phyloP scores from a whole-genome alignment of 2,888 invertebrate genomes.

The Leptodirus hochenwartii region DNA sequence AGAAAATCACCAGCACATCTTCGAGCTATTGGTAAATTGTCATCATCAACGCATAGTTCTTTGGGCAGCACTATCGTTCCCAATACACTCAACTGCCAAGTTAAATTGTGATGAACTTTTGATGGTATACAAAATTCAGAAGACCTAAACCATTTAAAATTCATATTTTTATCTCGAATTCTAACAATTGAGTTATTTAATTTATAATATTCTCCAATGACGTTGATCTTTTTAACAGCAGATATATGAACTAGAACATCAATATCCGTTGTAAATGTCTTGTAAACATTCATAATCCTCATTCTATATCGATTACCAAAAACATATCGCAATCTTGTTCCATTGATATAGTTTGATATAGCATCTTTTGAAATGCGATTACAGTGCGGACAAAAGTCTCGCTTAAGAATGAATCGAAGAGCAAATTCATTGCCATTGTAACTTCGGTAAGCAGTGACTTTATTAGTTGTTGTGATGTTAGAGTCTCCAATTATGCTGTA shows the following conservation, averaged over 20 bases:
- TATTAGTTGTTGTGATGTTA: too few relatives aligned
- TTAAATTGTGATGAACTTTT: slow-evolving; percentile 10
- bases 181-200: slow-evolving; percentile 6
- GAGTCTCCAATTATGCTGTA: too few relatives aligned
- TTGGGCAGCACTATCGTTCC: slow-evolving; percentile 33
- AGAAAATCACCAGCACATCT: slow-evolving; percentile 38
- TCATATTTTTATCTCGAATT: not conserved
- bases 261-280: too few relatives aligned
- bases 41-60: slow-evolving; percentile 36
- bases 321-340: too few relatives aligned
- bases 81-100: slow-evolving; percentile 32
- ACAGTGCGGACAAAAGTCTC: too few relatives aligned
- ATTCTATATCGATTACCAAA: too few relatives aligned
- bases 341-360: too few relatives aligned
- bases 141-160: slow-evolving; percentile 14
- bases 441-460: too few relatives aligned
- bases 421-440: too few relatives aligned
- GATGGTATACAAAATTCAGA: slow-evolving; percentile 21
- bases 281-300: too few relatives aligned
- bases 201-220: slow-evolving; percentile 11
- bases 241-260: slow-evolving; percentile 12
- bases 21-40: slow-evolving; percentile 38
- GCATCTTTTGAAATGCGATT: too few relatives aligned
- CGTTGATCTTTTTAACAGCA: slow-evolving; percentile 5
- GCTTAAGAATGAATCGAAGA: too few relatives aligned